These are phyloP conservation scores for Mythimna pallens DNA, from an alignment of 2,888 invertebrate genomes.

Conservation along the genomic window DNA sequence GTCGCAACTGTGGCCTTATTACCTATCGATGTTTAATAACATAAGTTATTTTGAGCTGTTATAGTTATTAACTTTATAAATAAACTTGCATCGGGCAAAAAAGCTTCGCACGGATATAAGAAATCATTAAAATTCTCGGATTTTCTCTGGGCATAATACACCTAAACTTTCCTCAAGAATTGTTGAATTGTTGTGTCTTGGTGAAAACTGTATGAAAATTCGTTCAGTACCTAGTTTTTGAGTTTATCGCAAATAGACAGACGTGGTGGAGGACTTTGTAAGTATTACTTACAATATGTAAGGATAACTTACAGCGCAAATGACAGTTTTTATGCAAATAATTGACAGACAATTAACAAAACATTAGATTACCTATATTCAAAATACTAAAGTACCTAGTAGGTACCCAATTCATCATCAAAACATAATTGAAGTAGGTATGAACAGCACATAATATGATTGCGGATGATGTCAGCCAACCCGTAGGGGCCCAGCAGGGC, in stretches of 20 bases:
- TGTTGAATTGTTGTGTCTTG: too few relatives aligned
- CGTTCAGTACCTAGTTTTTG: too few relatives aligned
- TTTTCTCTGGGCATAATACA: too few relatives aligned
- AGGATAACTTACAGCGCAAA: not conserved
- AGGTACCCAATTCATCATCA: too few relatives aligned
- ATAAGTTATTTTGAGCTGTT: not conserved
- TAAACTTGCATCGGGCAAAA: not conserved
- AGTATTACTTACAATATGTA: not conserved
- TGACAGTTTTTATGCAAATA: conserved; percentile 2
- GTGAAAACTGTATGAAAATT: too few relatives aligned
- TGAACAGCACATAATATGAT: not conserved
- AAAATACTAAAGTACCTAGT: not conserved
- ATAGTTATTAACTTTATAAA: not conserved
- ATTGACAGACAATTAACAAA: conserved; percentile 8
- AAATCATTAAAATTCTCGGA: too few relatives aligned
- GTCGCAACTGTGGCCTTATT: not conserved
- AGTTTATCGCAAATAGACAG: too few relatives aligned
- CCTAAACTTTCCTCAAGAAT: too few relatives aligned
- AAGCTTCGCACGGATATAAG: too few relatives aligned
- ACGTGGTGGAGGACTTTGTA: too few relatives aligned
- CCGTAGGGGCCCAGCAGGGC: too few relatives aligned
- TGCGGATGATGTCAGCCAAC: too few relatives aligned
- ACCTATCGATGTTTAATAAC: conserved; percentile 23
- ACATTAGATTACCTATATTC: conserved; percentile 2
- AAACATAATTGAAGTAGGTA: not conserved